Evolutionary conservation across 2,797 vertebrate genomes (phyloP).

Genomic region (Arrhamphus sclerolepis): DNA sequence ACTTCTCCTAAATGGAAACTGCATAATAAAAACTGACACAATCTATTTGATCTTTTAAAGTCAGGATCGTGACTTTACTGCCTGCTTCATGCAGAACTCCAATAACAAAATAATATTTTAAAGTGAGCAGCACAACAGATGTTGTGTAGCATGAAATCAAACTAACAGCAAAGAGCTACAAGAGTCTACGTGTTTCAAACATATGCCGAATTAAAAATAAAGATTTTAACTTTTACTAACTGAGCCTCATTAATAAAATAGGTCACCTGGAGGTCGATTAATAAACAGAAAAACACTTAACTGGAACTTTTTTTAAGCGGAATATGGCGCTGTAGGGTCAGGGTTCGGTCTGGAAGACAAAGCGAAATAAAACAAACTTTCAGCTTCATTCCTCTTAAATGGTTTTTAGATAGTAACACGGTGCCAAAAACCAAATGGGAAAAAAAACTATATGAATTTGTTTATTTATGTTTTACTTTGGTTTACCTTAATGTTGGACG

Average conservation of each 20-base stretch:
- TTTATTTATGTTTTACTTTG: not conserved
- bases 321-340: too few species aligned
- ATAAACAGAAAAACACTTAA: not conserved
- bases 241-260: too few species aligned
- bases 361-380: not conserved
- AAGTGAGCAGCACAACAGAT: too few species aligned
- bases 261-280: not conserved
- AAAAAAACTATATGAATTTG: rapidly evolving
- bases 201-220: not conserved
- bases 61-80: too few species aligned
- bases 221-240: too few species aligned
- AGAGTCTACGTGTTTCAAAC: not conserved
- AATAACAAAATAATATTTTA: too few species aligned
- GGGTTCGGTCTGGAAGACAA: not conserved
- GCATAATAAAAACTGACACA: too few species aligned
- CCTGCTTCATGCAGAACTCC: too few species aligned
- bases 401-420: not conserved
- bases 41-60: too few species aligned
- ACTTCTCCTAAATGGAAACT: too few species aligned
- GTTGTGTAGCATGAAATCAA: not conserved
- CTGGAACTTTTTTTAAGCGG: not conserved
- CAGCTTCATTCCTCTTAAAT: rapidly evolving
- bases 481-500: constrained; percentile 1
- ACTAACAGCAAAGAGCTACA: too few species aligned
- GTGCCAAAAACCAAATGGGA: rapidly evolving